A percentile compares a stretch with the other conserved stretches of the same genome.
These are phyloP conservation scores for Trichogramma dendrolimi DNA, from an alignment of 2,888 invertebrate genomes.

Conservation along the genomic window DNA sequence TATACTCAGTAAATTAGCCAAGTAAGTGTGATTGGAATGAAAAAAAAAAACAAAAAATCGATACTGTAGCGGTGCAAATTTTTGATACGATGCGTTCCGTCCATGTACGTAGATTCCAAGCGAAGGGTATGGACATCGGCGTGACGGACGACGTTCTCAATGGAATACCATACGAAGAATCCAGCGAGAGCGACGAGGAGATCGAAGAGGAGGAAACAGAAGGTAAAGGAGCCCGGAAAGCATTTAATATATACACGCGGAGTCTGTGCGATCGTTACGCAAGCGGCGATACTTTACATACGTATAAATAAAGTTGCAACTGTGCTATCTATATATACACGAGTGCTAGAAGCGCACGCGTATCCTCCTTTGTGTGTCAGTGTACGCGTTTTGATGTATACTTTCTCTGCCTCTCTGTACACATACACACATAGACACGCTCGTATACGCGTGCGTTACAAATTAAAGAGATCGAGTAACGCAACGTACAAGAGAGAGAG, in stretches of 20 bases:
- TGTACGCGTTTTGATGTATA: too few relatives aligned
- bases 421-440: too few relatives aligned
- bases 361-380: too few relatives aligned
- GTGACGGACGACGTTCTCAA: constrained; percentile 73
- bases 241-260: too few relatives aligned
- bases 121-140: constrained; percentile 77
- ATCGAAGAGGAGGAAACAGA: constrained; percentile 55
- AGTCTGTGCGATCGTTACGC: background rate
- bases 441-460: too few relatives aligned
- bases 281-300: background rate
- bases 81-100: constrained; percentile 28
- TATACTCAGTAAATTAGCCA: constrained; percentile 75
- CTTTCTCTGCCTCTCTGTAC: too few relatives aligned
- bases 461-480: too few relatives aligned
- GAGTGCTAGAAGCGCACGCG: too few relatives aligned
- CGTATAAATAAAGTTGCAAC: background rate
- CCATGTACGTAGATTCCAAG: constrained; percentile 63
- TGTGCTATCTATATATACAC: too few relatives aligned
- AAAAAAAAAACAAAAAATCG: too few relatives aligned
- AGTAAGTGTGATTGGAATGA: constrained; percentile 54
- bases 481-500: too few relatives aligned
- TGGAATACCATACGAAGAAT: constrained; percentile 68
- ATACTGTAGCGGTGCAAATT: constrained; percentile 15
- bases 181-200: constrained; percentile 67
- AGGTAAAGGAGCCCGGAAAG: constrained; percentile 32